Percentiles rank a stretch among this genome's conserved stretches.
Conservation (phyloP, 1,140 invertebrate genomes). For the Doryteuthis pealeii region DNA sequence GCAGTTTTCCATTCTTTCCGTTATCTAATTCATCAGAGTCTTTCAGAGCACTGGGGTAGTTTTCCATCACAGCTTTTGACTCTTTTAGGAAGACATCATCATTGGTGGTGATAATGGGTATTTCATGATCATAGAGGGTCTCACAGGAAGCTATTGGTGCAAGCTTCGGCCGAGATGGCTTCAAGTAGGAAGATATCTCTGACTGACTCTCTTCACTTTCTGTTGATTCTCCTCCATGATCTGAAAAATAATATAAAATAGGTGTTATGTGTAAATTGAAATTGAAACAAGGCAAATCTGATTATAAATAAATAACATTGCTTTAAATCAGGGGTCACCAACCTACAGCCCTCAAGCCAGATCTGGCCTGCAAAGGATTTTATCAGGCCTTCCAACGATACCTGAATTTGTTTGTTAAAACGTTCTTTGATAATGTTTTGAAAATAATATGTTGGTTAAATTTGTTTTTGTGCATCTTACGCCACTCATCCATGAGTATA, state of each 20-base stretch:
- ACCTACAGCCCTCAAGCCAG: too few relatives aligned
- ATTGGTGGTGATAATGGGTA: conserved; percentile 22
- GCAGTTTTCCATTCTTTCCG: conserved; percentile 44
- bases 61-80: conserved; percentile 22
- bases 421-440: too few relatives aligned
- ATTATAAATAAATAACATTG: not conserved
- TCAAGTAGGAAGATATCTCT: conserved; percentile 37
- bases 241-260: conserved; percentile 32
- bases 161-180: conserved; percentile 43
- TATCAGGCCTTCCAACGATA: too few relatives aligned
- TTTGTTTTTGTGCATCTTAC: too few relatives aligned
- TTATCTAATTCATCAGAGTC: conserved; percentile 35
- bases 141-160: conserved; percentile 59
- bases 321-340: too few relatives aligned
- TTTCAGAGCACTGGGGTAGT: conserved; percentile 18
- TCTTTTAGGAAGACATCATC: conserved; percentile 10
- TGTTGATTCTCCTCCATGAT: conserved; percentile 41
- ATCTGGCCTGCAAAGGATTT: too few relatives aligned
- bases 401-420: too few relatives aligned
- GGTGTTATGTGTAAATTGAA: too few relatives aligned
- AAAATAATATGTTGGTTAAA: too few relatives aligned
- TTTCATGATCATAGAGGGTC: conserved; percentile 51
- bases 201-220: conserved; percentile 48
- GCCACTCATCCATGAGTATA: too few relatives aligned
- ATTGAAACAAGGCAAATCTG: not conserved